Evolutionary conservation across 2,888 invertebrate genomes (phyloP), one percentile per base, ranked within the genome.

Genomic region (Pachliopta kotzebuea): DNA sequence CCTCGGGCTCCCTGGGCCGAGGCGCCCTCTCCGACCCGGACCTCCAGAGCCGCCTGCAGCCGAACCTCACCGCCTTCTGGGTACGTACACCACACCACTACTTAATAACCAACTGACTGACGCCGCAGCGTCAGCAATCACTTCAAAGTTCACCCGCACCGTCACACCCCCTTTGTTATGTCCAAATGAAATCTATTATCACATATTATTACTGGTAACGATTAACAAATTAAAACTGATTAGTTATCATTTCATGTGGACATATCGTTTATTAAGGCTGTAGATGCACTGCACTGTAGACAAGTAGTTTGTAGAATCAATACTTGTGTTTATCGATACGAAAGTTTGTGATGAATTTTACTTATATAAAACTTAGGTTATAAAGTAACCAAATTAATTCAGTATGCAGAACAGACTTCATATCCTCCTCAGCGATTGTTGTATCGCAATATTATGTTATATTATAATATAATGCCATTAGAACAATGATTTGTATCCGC

Each of bases 1-100:
- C n/a, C n/a, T 80, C 83, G 55, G 78, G 79, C 53, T 80, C 85
- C 60, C 80, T 90, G 68, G 85, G 82, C 72, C 81, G 91, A 58
- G 90, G 85, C 63, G 88, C 90, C 56, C 85, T 83, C 74, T 88
- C 90, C 69, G 90, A 90, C 74, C 87, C 90, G 0, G 90, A 91
- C 74, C 79, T 90, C 37, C 89, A 84, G 79, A 76, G 81, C 77
- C 77, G 86, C 20, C 81, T 88, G 70, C 87, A 86, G 78, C 81
- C 84, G 14, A 82, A 80, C 73, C 81, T 89, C 78, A 81, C 79
- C 67, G 84, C 82, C 26, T 89, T 79, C 78, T 91, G 90, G 90
- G 90, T 90, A 79, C 83, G 90, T 87, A 84, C 63, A n/a, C n/a
- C n/a, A n/a, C 26, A 68, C 67, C 31, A 64, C 11, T 58, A 0